A percentile compares a stretch with the other conserved stretches of the same genome.
Evolutionary conservation across 2,888 invertebrate species (phyloP).

Genomic region (Protodeltote pygarga): DNA sequence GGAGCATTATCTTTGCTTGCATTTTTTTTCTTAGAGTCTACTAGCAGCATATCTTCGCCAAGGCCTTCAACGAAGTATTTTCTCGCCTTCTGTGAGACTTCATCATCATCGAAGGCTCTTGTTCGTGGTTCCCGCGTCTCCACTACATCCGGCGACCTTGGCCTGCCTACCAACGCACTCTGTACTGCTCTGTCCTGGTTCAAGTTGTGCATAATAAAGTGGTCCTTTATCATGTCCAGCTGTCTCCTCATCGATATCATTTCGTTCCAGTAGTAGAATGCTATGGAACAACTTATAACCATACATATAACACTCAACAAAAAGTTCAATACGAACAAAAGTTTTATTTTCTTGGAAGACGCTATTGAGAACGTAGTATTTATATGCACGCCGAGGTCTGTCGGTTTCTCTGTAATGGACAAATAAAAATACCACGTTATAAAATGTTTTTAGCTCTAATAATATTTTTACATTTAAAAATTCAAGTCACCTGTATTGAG

Average conservation of each 20-base stretch:
- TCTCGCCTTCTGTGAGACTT: slow-evolving; percentile 57
- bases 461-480: slow-evolving; percentile 14
- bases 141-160: slow-evolving; percentile 43
- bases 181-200: slow-evolving; percentile 63
- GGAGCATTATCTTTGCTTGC: slow-evolving; percentile 58
- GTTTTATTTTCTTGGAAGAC: slow-evolving; percentile 84
- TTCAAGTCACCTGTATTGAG: slow-evolving; percentile 76
- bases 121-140: slow-evolving; percentile 65
- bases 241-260: slow-evolving; percentile 75
- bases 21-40: slow-evolving; percentile 76
- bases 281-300: slow-evolving; percentile 73
- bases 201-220: slow-evolving; percentile 66
- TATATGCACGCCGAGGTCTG: slow-evolving; percentile 81
- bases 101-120: slow-evolving; percentile 53
- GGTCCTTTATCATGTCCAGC: slow-evolving; percentile 72
- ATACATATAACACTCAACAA: slow-evolving; percentile 76
- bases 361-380: slow-evolving; percentile 81
- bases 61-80: slow-evolving; percentile 75
- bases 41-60: slow-evolving; percentile 75
- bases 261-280: slow-evolving; percentile 81
- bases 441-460: not conserved
- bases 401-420: slow-evolving; percentile 72
- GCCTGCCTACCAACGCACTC: slow-evolving; percentile 64
- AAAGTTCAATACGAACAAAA: slow-evolving; percentile 79
- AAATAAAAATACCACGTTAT: slow-evolving; percentile 45